Conservation (phyloP, 1,140 invertebrate species). For the Drosophila biarmipes region DNA sequence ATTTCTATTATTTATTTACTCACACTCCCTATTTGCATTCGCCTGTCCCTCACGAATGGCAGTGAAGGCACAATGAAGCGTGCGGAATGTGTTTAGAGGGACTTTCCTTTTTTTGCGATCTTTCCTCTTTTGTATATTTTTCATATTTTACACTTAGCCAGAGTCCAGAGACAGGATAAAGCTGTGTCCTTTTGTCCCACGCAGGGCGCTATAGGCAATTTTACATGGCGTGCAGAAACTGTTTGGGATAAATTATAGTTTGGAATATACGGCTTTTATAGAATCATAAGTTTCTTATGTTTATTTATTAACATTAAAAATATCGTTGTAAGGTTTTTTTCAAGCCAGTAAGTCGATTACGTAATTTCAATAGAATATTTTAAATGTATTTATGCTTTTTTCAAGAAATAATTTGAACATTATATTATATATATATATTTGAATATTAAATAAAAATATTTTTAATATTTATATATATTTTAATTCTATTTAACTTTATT, state of each 20-base stretch:
- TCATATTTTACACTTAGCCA: slow-evolving; percentile 58
- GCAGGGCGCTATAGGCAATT: slow-evolving; percentile 13
- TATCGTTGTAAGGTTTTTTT: background rate
- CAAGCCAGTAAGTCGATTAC: background rate
- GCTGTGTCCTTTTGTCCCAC: slow-evolving; percentile 31
- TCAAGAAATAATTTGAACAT: no score
- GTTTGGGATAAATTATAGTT: background rate
- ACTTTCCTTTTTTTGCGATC: slow-evolving; percentile 7
- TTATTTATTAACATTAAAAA: no score
- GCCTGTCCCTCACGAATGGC: slow-evolving; percentile 25
- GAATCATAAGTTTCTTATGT: background rate
- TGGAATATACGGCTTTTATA: background rate
- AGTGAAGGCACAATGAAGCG: slow-evolving; percentile 60
- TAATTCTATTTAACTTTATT: background rate
- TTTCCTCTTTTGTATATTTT: slow-evolving; percentile 60
- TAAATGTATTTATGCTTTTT: no score
- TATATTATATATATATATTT: no score
- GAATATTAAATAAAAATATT: no score
- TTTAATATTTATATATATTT: background rate
- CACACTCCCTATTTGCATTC: slow-evolving; percentile 58
- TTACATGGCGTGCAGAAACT: background rate
- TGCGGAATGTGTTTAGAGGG: slow-evolving; percentile 66
- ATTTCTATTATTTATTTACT: slow-evolving; percentile 81
- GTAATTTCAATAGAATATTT: background rate
- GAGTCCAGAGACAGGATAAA: slow-evolving; percentile 40